phyloP scores from a whole-genome alignment of 2,113 vertebrate species.

The Vombatus ursinus region DNA sequence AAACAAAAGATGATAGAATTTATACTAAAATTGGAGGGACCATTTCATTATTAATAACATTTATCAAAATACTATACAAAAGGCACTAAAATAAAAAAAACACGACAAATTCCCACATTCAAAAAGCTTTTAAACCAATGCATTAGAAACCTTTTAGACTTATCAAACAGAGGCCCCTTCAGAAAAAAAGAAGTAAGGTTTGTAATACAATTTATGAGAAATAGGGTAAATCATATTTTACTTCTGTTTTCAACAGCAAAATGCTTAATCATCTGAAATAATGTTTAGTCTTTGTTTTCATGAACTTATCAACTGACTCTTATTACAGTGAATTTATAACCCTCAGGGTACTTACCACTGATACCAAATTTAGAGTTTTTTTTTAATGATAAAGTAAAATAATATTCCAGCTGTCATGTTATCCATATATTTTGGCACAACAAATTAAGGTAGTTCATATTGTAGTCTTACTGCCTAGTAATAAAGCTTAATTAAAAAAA shows the following conservation, averaged over 20 bases:
- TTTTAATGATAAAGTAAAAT: not conserved
- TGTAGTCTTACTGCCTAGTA: not conserved
- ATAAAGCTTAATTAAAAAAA: not conserved
- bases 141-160: not conserved
- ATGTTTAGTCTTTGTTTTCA: not conserved
- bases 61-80: not conserved
- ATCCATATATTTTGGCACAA: not conserved
- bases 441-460: not conserved
- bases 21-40: not conserved
- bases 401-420: not conserved
- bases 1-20: not conserved
- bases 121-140: not conserved
- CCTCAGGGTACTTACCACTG: not conserved
- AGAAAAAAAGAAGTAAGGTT: not conserved
- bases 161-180: not conserved
- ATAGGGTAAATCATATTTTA: not conserved
- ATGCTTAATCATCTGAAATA: not conserved
- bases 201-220: not conserved
- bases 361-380: not conserved
- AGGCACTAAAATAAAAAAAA: not conserved
- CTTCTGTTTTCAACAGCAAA: not conserved
- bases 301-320: not conserved
- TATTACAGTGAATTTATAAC: not conserved
- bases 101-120: not conserved
- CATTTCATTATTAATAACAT: not conserved